These are phyloP conservation scores for Zele albiditarsus DNA, from an alignment of 2,888 invertebrate genomes.

Conservation along the genomic window DNA sequence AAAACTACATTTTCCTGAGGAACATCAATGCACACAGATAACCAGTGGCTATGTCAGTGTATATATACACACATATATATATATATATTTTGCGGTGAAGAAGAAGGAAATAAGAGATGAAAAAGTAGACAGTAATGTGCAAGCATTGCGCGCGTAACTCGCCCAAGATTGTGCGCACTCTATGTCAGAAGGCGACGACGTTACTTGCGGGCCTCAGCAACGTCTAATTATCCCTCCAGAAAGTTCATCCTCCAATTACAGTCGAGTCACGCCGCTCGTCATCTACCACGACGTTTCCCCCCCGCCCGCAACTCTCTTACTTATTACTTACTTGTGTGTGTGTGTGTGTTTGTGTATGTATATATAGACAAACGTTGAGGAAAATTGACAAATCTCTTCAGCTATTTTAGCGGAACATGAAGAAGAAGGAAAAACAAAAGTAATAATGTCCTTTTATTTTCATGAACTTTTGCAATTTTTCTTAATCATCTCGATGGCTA, in stretches of 20 bases:
- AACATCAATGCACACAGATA: not conserved
- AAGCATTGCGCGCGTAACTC: conserved; percentile 35
- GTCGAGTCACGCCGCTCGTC: conserved; percentile 55
- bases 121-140: conserved; percentile 9
- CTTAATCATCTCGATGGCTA: conserved; percentile 29
- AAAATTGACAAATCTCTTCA: conserved; percentile 28
- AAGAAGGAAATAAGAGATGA: conserved; percentile 26
- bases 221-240: conserved; percentile 63
- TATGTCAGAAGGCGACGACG: conserved; percentile 26
- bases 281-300: conserved; percentile 35
- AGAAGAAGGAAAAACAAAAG: conserved; percentile 33
- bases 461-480: conserved; percentile 15
- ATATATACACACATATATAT: not conserved
- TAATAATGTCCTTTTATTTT: conserved; percentile 6
- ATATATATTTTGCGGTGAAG: not conserved
- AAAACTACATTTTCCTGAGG: conserved; percentile 17
- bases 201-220: conserved; percentile 50
- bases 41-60: not conserved
- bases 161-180: conserved; percentile 41
- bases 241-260: conserved; percentile 63
- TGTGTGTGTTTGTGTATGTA: not conserved
- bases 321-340: conserved; percentile 10
- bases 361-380: not conserved
- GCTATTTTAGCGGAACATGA: conserved; percentile 26
- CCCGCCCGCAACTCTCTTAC: conserved; percentile 46